Evolutionary conservation across 2,113 vertebrate species (phyloP), one percentile per base, ranked within the genome.

Genomic region (Urocynchramus pylzowi): DNA sequence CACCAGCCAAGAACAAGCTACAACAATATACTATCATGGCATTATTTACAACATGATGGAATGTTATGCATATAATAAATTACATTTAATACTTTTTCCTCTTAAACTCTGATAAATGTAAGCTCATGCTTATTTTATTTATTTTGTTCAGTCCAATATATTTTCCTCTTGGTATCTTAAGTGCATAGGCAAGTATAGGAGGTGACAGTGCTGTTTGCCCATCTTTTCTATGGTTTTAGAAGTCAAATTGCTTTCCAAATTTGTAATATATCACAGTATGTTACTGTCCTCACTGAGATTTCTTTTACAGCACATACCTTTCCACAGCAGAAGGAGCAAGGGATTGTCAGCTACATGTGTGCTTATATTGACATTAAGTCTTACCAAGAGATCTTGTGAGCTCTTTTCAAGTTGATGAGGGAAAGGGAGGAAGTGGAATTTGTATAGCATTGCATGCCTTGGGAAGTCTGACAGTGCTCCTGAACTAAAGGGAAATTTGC

Each of bases 1-100:
- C 92, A 96, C 93, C 83, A 95, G 88, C 83, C 87, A 93, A 96
- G 95, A 95, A 87, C 65, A 54, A 95, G 90, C 93, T 71, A 95
- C 60, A 5, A 84, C 78, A 81, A 64, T 53, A 95, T 44, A 31
- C 49, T 76, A 91, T 71, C 56, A 88, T 94, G 92, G 90, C 7
- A 2, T 94, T 96, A 97, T 96, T 96, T 97, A 97, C 97, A 96
- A 80, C 56, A 74, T 15, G 20, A 52, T 76, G 91, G 39, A 87
- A 94, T 12, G 2, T 53, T 89, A 92, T 90, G 70, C 69, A 86
- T 90, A 84, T 85, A 81, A 92, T 85, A 93, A 93, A 80, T 94
- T 87, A 91, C 93, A 93, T 89, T 60, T 96, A 92, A 93, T 91
- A 84, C 84, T 95, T 95, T 39, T 96, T 96, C 94, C 79, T 91